These are phyloP conservation scores for Gandaritis pyraliata DNA, from an alignment of 2,888 invertebrate species.

Conservation along the genomic window DNA sequence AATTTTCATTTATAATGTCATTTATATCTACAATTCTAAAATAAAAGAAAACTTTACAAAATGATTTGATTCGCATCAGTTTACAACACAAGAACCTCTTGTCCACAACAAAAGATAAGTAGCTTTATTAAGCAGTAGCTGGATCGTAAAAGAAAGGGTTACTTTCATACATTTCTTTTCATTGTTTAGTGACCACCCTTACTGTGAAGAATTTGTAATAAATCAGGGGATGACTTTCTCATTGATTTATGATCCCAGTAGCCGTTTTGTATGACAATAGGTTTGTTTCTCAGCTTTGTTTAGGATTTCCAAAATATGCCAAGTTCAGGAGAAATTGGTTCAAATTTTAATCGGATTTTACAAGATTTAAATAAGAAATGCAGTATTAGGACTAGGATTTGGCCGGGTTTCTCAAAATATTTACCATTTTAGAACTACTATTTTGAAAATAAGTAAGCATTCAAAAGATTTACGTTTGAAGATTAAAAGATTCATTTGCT, in stretches of 20 bases:
- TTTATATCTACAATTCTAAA: too few species aligned
- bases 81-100: constrained; percentile 29
- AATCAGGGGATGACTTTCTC: constrained; percentile 55
- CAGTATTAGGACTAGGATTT: constrained; percentile 18
- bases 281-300: constrained; percentile 42
- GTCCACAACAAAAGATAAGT: constrained; percentile 52
- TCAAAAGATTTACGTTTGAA: neutral
- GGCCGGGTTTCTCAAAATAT: constrained; percentile 16
- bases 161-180: constrained; percentile 51
- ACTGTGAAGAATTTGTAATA: constrained; percentile 58
- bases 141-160: constrained; percentile 66
- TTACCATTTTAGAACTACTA: neutral
- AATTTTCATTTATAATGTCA: neutral
- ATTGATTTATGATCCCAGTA: constrained; percentile 64
- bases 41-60: neutral
- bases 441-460: neutral
- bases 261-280: constrained; percentile 48
- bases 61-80: constrained; percentile 36
- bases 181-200: constrained; percentile 61
- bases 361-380: constrained; percentile 22
- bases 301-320: constrained; percentile 22
- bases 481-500: too few species aligned
- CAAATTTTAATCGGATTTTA: constrained; percentile 29
- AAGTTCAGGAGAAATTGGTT: constrained; percentile 23
- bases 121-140: constrained; percentile 75